phyloP scores from a whole-genome alignment of 2,797 vertebrate genomes.

The Chromis chromis region DNA sequence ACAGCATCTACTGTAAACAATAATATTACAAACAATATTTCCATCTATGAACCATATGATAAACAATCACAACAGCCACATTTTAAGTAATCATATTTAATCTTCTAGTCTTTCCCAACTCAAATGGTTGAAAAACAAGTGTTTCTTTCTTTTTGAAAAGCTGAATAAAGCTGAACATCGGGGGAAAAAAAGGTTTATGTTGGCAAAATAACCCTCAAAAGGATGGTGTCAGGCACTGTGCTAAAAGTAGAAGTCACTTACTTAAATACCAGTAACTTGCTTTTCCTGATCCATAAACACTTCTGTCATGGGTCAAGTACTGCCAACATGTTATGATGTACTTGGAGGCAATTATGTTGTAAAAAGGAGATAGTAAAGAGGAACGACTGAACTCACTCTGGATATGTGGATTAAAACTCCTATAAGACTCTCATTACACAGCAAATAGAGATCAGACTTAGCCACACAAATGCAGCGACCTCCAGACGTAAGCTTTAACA shows the following conservation, averaged over 20 bases:
- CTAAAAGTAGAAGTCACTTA: background rate
- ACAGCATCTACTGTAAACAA: background rate
- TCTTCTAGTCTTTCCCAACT: too few species aligned
- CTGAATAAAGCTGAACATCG: background rate
- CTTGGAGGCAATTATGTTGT: slow-evolving; percentile 63
- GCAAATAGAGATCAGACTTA: too few species aligned
- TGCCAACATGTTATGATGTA: slow-evolving; percentile 21
- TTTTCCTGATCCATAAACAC: slow-evolving; percentile 21
- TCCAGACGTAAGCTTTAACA: background rate
- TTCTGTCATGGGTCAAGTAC: slow-evolving; percentile 6
- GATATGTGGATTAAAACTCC: background rate
- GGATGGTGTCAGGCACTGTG: background rate
- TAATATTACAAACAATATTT: background rate
- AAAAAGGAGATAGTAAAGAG: slow-evolving; percentile 63
- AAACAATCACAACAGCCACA: background rate
- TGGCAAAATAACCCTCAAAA: background rate
- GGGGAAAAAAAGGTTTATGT: background rate
- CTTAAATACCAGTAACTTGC: background rate
- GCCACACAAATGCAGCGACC: background rate
- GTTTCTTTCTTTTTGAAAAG: too few species aligned
- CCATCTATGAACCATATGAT: background rate
- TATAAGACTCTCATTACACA: background rate
- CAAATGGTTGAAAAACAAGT: background rate
- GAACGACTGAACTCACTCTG: slow-evolving; percentile 8
- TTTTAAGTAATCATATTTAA: background rate